phyloP scores from a whole-genome alignment of 2,797 vertebrate genomes.

The Bovichtus variegatus region DNA sequence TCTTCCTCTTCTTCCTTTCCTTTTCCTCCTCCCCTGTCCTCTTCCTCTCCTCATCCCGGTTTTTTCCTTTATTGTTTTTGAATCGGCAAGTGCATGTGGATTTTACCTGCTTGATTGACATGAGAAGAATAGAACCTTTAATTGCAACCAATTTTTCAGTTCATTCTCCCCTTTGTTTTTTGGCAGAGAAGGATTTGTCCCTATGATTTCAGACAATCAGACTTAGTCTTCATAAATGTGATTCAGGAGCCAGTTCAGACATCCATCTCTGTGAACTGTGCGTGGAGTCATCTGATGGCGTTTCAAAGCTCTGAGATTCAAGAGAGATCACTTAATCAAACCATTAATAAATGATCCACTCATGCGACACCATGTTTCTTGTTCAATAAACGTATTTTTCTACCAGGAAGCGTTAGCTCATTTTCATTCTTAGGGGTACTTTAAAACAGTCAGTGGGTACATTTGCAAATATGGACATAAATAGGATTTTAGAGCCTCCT shows the following conservation, averaged over 20 bases:
- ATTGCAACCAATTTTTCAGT: constrained; percentile 71
- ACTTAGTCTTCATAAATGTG: constrained; percentile 59
- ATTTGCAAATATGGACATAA: not conserved
- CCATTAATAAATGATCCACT: constrained; percentile 80
- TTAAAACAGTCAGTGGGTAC: constrained; percentile 4
- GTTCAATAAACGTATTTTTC: constrained; percentile 96
- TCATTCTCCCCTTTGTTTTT: constrained; percentile 36
- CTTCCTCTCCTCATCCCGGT: constrained; percentile 19
- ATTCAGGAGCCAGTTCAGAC: constrained; percentile 44
- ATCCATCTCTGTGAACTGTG: constrained; percentile 63
- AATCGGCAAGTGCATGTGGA: constrained; percentile 85
- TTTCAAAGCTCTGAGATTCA: constrained; percentile 63
- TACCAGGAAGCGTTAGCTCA: constrained; percentile 85
- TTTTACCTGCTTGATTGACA: constrained; percentile 81
- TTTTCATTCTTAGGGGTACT: constrained; percentile 64
- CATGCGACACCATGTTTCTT: constrained; percentile 83
- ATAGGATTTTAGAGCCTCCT: constrained; percentile 23
- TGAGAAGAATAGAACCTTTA: constrained; percentile 54
- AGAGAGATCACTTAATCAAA: constrained; percentile 62
- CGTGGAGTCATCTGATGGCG: constrained; percentile 55
- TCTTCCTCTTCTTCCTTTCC: constrained; percentile 13
- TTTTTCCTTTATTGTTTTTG: constrained; percentile 32
- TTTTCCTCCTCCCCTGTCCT: not conserved
- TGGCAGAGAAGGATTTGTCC: constrained; percentile 77
- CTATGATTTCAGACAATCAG: constrained; percentile 63